Conservation (phyloP, 2,888 invertebrate genomes). For the Nomada fucata region DNA sequence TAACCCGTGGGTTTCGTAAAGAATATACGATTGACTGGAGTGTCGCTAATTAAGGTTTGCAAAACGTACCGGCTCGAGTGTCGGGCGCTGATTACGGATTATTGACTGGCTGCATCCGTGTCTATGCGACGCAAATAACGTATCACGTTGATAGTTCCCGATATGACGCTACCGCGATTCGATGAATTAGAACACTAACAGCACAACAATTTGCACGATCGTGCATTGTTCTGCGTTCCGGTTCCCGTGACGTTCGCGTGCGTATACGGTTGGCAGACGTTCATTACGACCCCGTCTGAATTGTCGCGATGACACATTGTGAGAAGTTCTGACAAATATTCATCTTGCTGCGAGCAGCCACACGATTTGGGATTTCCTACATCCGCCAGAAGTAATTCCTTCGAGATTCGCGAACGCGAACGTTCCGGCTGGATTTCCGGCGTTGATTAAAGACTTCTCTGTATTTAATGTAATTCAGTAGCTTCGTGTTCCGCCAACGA, state of each 20-base stretch:
- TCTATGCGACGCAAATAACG: conserved; percentile 10
- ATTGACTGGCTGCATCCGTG: not conserved
- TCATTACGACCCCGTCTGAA: conserved; percentile 69
- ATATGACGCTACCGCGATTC: not conserved
- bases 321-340: conserved; percentile 74
- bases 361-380: conserved; percentile 45
- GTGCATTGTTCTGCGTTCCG: conserved; percentile 48
- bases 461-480: conserved; percentile 54
- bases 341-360: conserved; percentile 44
- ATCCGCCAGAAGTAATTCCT: conserved; percentile 39
- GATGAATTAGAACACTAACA: conserved; percentile 37
- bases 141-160: conserved; percentile 12
- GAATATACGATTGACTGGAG: not conserved
- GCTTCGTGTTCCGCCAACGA: conserved; percentile 26
- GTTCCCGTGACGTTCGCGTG: conserved; percentile 31
- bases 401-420: conserved; percentile 41
- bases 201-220: conserved; percentile 50
- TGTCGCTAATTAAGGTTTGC: not conserved
- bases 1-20: not conserved
- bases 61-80: not conserved
- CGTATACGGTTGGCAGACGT: conserved; percentile 41
- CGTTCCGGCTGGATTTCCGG: conserved; percentile 32
- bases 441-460: conserved; percentile 58
- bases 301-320: conserved; percentile 69
- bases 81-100: conserved; percentile 16